These are phyloP conservation scores for Drosophila sproati DNA, from an alignment of 1,140 invertebrate species.

Conservation along the genomic window DNA sequence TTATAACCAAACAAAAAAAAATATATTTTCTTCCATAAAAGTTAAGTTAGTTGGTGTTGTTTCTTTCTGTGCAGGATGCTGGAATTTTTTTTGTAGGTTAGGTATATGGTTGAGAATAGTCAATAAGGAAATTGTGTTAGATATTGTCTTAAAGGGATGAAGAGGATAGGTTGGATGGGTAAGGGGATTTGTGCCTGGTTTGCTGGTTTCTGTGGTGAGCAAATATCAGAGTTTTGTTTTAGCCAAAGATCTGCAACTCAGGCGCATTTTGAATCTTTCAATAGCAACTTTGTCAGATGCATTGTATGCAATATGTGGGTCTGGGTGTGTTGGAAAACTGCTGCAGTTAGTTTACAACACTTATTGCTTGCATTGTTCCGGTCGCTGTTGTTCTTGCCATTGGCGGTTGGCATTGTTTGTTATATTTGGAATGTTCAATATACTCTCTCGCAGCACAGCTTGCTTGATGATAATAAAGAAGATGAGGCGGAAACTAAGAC, in stretches of 20 bases:
- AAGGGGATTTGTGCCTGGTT: not conserved
- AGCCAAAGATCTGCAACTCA: conserved; percentile 15
- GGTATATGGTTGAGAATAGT: conserved; percentile 15
- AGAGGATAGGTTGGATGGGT: not conserved
- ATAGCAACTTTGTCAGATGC: conserved; percentile 34
- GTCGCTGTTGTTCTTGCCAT: conserved; percentile 22
- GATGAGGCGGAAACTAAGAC: not conserved
- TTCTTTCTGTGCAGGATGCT: not conserved
- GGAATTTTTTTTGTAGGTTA: not conserved
- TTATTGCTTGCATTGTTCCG: conserved; percentile 56
- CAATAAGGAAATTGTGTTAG: conserved; percentile 32
- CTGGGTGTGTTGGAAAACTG: conserved; percentile 21
- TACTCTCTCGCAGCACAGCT: conserved; percentile 26
- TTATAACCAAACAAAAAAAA: too few species aligned
- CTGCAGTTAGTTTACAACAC: conserved; percentile 49
- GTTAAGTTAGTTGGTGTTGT: not conserved
- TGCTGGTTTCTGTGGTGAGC: conserved; percentile 1
- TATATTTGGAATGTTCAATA: conserved; percentile 56
- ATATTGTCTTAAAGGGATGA: not conserved
- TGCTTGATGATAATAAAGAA: not conserved
- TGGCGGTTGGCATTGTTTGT: conserved; percentile 48
- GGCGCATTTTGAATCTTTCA: conserved; percentile 11
- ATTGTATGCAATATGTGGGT: conserved; percentile 2
- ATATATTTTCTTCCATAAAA: not conserved
- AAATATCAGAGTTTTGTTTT: conserved; percentile 45